A percentile compares a stretch with the other conserved stretches of the same genome.
Conservation (phyloP, 2,113 vertebrate species). For the Ptyas mucosa region DNA sequence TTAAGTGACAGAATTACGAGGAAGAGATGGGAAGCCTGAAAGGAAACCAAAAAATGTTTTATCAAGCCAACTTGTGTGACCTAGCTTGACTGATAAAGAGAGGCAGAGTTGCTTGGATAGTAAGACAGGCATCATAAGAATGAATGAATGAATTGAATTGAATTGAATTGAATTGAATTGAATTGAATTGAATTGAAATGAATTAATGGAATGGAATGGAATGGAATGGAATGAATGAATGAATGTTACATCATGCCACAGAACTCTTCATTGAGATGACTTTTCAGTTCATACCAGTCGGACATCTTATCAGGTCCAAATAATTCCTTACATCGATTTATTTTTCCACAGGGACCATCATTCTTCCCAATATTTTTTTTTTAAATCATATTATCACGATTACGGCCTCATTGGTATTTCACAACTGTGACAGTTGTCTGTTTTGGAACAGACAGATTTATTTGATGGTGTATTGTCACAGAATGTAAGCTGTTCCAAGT, state of each 20-base stretch:
- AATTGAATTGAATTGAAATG: too few relatives aligned
- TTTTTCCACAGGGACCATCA: neutral
- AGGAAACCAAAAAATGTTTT: neutral
- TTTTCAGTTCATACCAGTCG: neutral
- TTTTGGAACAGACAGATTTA: neutral
- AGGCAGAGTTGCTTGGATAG: neutral
- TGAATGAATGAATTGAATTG: neutral
- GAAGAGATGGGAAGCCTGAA: neutral
- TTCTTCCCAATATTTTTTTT: neutral
- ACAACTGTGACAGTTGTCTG: too few relatives aligned
- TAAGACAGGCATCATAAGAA: neutral
- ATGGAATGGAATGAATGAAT: too few relatives aligned
- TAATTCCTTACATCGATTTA: neutral
- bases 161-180: too few relatives aligned
- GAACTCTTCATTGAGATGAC: neutral
- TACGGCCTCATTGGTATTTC: neutral
- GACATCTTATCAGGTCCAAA: neutral
- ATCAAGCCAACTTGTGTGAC: neutral
- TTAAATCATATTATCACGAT: neutral
- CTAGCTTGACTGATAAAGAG: neutral
- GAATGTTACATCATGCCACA: neutral
- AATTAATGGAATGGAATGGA: too few relatives aligned
- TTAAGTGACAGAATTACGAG: neutral
- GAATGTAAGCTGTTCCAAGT: neutral
- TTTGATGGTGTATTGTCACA: neutral